phyloP scores from a whole-genome alignment of 2,888 invertebrate genomes.

The Didymodactylos carnosus region DNA sequence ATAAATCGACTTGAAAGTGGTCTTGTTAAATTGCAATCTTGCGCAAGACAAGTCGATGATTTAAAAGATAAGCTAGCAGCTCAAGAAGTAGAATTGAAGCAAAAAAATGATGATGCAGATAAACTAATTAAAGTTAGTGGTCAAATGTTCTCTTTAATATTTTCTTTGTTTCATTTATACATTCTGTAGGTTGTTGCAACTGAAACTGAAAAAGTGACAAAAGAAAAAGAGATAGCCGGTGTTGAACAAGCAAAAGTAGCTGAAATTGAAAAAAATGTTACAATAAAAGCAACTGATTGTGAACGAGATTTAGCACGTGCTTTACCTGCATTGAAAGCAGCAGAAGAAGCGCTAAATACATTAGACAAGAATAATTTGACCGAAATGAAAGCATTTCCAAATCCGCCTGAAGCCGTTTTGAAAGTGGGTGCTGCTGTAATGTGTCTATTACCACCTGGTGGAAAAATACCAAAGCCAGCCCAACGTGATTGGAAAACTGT shows the following conservation, averaged over 20 bases:
- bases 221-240: slow-evolving; percentile 64
- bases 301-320: slow-evolving; percentile 15
- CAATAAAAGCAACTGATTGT: slow-evolving; percentile 16
- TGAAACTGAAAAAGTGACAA: slow-evolving; percentile 80
- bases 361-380: slow-evolving; percentile 16
- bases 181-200: slow-evolving; percentile 52
- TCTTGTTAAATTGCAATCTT: slow-evolving; percentile 65
- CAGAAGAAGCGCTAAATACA: slow-evolving; percentile 17
- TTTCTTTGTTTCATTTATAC: slow-evolving; percentile 33
- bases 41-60: slow-evolving; percentile 73
- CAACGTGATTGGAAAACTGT: slow-evolving; percentile 87
- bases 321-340: slow-evolving; percentile 16
- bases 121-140: slow-evolving; percentile 46
- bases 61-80: slow-evolving; percentile 72
- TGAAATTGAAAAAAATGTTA: slow-evolving; percentile 12
- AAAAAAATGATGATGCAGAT: slow-evolving; percentile 87
- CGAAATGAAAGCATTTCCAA: slow-evolving; percentile 82
- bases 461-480: slow-evolving; percentile 81
- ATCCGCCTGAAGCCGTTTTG: slow-evolving; percentile 74
- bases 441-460: slow-evolving; percentile 54
- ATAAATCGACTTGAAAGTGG: slow-evolving; percentile 75
- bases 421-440: slow-evolving; percentile 84
- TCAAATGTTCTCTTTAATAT: neutral
- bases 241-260: slow-evolving; percentile 28
- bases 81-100: slow-evolving; percentile 73